Conservation (phyloP, 2,888 invertebrate species). For the Celastrina argiolus region DNA sequence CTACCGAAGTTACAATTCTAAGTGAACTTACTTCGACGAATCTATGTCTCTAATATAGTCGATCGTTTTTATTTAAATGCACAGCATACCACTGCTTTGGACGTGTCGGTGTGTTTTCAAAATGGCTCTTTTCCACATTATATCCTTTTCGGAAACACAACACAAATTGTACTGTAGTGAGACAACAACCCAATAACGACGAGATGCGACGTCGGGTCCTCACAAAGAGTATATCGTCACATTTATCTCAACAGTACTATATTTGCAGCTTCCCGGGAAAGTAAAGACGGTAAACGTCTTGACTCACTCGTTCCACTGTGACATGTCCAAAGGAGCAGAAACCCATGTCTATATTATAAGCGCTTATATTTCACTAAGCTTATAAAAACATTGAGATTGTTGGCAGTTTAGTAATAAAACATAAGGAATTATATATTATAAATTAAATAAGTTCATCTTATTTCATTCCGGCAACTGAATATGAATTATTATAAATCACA, state of each 20-base stretch:
- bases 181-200: slow-evolving; percentile 36
- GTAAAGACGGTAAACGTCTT: slow-evolving; percentile 38
- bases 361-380: slow-evolving; percentile 58
- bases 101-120: slow-evolving; percentile 89
- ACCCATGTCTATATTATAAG: slow-evolving; percentile 55
- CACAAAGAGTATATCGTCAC: slow-evolving; percentile 41
- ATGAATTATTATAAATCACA: slow-evolving; percentile 18
- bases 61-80: slow-evolving; percentile 60
- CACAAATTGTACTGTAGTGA: slow-evolving; percentile 82
- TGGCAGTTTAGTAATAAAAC: slow-evolving; percentile 47
- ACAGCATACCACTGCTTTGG: slow-evolving; percentile 67
- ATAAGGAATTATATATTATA: slow-evolving; percentile 37
- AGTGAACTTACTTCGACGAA: slow-evolving; percentile 30
- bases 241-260: slow-evolving; percentile 43
- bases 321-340: slow-evolving; percentile 62
- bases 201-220: slow-evolving; percentile 24
- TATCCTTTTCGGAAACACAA: slow-evolving; percentile 91
- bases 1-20: slow-evolving; percentile 41
- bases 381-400: slow-evolving; percentile 60
- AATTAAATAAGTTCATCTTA: slow-evolving; percentile 34
- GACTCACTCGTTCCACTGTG: slow-evolving; percentile 58
- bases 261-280: slow-evolving; percentile 62
- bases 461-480: slow-evolving; percentile 14
- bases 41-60: slow-evolving; percentile 31
- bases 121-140: slow-evolving; percentile 90